Conservation (phyloP, 2,797 vertebrate species). For the Parauchenoglanis ngamensis region DNA sequence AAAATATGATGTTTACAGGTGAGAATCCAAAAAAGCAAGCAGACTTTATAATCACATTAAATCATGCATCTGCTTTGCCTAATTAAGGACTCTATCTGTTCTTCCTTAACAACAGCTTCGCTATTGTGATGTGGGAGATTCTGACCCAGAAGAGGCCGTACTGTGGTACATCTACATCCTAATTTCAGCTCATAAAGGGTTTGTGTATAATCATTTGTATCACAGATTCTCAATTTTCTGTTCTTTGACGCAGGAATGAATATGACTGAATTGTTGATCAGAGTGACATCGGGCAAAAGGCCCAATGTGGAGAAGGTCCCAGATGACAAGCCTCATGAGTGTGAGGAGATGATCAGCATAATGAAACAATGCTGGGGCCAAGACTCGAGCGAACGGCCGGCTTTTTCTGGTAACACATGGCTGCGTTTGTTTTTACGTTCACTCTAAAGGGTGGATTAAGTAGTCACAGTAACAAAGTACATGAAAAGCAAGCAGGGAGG, state of each 20-base stretch:
- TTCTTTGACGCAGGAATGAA: slow-evolving; percentile 72
- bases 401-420: slow-evolving; percentile 77
- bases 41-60: not conserved
- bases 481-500: not conserved
- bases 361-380: slow-evolving; percentile 86
- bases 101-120: slow-evolving; percentile 73
- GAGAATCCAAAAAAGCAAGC: slow-evolving; percentile 50
- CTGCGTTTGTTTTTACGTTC: slow-evolving; percentile 1
- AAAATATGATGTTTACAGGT: slow-evolving; percentile 86
- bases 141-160: slow-evolving; percentile 86
- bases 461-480: not conserved
- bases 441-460: not conserved
- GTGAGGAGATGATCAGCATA: slow-evolving; percentile 78
- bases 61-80: not conserved
- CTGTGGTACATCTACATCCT: slow-evolving; percentile 72
- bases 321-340: slow-evolving; percentile 74
- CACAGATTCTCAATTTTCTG: slow-evolving; percentile 22
- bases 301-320: slow-evolving; percentile 75
- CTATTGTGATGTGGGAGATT: slow-evolving; percentile 87
- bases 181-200: not conserved
- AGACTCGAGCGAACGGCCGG: slow-evolving; percentile 73
- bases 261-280: slow-evolving; percentile 79
- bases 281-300: slow-evolving; percentile 78
- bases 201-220: not conserved
- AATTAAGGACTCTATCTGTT: not conserved